These are phyloP conservation scores for Phocoena sinus DNA, from an alignment of 2,113 vertebrate genomes.

Conservation along the genomic window DNA sequence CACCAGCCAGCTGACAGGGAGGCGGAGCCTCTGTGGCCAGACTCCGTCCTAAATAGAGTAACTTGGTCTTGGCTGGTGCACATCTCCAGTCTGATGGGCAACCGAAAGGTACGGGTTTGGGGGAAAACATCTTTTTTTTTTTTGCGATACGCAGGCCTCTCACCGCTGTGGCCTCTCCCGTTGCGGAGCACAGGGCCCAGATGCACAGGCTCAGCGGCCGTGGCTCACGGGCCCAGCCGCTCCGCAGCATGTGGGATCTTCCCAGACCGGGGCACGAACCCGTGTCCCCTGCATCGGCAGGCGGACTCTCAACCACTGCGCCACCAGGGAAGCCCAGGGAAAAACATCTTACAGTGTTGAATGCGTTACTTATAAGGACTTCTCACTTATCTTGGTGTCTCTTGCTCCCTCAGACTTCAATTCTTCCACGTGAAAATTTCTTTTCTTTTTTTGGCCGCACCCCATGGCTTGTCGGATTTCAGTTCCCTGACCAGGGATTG, in stretches of 20 bases:
- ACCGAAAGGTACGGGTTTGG: not conserved
- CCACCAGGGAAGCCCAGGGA: not conserved
- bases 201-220: no score
- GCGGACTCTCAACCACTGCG: no score
- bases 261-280: no score
- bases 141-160: no score
- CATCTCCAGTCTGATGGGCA: not conserved
- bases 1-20: not conserved
- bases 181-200: no score
- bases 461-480: no score
- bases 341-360: not conserved
- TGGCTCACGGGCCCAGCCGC: no score
- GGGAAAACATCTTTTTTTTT: not conserved
- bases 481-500: no score
- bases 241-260: no score
- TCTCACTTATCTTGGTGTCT: not conserved
- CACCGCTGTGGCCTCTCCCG: no score
- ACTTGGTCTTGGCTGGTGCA: not conserved
- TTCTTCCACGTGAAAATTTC: not conserved
- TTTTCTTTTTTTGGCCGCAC: no score
- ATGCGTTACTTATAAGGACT: not conserved
- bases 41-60: not conserved
- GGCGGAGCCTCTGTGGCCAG: not conserved
- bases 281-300: no score
- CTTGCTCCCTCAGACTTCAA: not conserved